phyloP scores from a whole-genome alignment of 2,888 invertebrate genomes.

The Idaea biselata region DNA sequence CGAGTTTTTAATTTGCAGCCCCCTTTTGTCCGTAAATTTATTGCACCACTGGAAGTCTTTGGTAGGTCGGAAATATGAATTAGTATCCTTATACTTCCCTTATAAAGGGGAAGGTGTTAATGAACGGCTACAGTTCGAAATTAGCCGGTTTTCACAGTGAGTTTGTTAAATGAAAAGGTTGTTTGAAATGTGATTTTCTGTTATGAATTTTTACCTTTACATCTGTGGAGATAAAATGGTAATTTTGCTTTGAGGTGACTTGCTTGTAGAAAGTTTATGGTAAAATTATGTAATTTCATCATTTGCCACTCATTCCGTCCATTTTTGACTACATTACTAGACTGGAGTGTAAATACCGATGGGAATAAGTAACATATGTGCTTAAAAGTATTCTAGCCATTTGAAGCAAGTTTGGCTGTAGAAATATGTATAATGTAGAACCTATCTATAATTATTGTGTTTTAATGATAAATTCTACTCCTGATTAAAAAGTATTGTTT shows the following conservation, averaged over 20 bases:
- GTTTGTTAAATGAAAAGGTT: background rate
- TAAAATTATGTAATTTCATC: too few species aligned
- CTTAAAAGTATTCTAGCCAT: too few species aligned
- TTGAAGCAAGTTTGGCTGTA: too few species aligned
- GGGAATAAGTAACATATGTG: too few species aligned
- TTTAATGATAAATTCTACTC: too few species aligned
- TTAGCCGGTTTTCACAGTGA: constrained; percentile 23
- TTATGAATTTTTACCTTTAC: background rate
- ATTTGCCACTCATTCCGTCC: too few species aligned
- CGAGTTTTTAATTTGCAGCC: constrained; percentile 72
- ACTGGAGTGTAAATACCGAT: too few species aligned
- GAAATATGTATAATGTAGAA: too few species aligned
- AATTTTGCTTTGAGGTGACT: too few species aligned
- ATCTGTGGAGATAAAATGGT: constrained; percentile 1
- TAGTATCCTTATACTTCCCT: constrained; percentile 45
- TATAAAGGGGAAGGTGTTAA: constrained; percentile 52
- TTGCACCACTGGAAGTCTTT: constrained; percentile 63
- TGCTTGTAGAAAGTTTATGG: too few species aligned
- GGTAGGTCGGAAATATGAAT: constrained; percentile 65
- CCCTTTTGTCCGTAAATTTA: constrained; percentile 68
- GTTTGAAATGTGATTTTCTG: constrained; percentile 6
- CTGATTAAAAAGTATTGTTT: constrained; percentile 2
- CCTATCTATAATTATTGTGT: too few species aligned
- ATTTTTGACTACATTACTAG: too few species aligned
- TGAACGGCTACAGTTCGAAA: constrained; percentile 43